A percentile compares a stretch with the other conserved stretches of the same genome.
These are phyloP conservation scores for Trematocara unimaculatum DNA, from an alignment of 2,113 vertebrate species.

Conservation along the genomic window DNA sequence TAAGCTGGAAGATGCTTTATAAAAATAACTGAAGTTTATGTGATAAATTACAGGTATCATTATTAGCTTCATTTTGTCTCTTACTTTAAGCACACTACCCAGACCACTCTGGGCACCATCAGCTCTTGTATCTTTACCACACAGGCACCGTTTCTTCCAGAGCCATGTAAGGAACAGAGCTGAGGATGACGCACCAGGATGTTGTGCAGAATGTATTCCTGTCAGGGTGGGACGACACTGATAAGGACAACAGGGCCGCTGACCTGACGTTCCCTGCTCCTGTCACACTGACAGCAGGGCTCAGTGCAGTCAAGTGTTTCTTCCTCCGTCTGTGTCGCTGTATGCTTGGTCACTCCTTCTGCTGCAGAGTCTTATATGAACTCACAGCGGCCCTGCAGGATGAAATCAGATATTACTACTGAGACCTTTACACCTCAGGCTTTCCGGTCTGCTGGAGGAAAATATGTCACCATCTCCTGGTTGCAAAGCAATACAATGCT, in stretches of 20 bases:
- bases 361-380: background rate
- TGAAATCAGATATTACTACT: background rate
- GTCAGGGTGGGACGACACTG: conserved; percentile 12
- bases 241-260: conserved; percentile 11
- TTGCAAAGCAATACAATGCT: background rate
- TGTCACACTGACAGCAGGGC: background rate
- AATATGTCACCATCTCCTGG: background rate
- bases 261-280: background rate
- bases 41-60: accelerated
- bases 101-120: background rate
- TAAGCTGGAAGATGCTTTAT: background rate
- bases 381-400: background rate
- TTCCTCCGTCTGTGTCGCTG: background rate
- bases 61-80: background rate
- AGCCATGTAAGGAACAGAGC: background rate
- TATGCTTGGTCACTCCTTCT: background rate
- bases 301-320: background rate
- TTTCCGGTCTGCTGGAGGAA: background rate
- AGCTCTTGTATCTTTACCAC: background rate
- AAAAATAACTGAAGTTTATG: background rate
- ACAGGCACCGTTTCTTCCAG: background rate
- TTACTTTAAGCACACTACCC: background rate
- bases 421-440: background rate
- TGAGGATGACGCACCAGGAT: conserved; percentile 22
- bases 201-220: conserved; percentile 16